A percentile compares a stretch with the other conserved stretches of the same genome.
phyloP scores from a whole-genome alignment of 2,888 invertebrate genomes.

The Lapara coniferarum region DNA sequence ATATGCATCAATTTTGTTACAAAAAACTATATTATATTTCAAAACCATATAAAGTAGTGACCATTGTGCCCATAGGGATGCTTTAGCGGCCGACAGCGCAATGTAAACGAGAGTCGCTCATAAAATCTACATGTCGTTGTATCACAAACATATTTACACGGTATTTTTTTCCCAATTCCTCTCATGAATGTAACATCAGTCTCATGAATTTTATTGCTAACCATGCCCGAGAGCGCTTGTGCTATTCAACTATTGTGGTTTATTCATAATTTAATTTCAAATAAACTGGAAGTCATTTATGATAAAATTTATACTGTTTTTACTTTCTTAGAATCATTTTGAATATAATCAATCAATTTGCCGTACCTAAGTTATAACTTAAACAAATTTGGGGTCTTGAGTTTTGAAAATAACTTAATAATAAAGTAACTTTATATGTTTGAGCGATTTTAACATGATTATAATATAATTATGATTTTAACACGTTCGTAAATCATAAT shows the following conservation, averaged over 20 bases:
- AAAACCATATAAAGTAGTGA: constrained; percentile 9
- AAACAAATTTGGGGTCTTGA: too few species aligned
- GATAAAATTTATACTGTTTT: not conserved
- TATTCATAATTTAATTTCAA: constrained; percentile 59
- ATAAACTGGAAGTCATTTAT: constrained; percentile 28
- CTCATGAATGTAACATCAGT: constrained; percentile 60
- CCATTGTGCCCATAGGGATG: constrained; percentile 4
- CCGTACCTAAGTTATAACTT: too few species aligned
- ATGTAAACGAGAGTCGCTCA: constrained; percentile 11
- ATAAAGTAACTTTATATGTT: too few species aligned
- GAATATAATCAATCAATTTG: too few species aligned
- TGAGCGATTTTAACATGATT: too few species aligned
- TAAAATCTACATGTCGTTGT: constrained; percentile 26
- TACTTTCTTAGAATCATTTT: not conserved
- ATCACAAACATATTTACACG: constrained; percentile 27
- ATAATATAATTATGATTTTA: too few species aligned
- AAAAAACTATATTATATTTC: constrained; percentile 1
- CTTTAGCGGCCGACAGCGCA: not conserved
- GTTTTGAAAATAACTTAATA: too few species aligned
- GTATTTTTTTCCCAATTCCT: constrained; percentile 50
- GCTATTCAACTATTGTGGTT: constrained; percentile 41
- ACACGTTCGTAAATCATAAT: too few species aligned
- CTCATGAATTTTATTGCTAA: constrained; percentile 63
- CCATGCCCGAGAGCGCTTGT: constrained; percentile 37
- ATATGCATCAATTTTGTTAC: not conserved